Conservation (phyloP, 2,113 vertebrate species). For the Ammodytes dubius region DNA sequence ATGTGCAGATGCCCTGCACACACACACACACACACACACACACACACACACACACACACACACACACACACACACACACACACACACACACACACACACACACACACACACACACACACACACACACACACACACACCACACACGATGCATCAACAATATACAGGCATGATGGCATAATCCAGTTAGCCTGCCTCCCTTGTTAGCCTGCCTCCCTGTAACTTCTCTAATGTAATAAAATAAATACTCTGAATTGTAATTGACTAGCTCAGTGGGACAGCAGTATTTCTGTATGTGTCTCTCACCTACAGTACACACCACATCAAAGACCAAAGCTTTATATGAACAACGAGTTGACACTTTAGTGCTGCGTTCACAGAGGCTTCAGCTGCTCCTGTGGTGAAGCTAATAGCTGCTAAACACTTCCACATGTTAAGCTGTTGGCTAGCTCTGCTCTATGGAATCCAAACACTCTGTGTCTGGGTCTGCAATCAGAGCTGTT, state of each 20-base stretch:
- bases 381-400: background rate
- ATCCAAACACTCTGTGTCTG: too few relatives aligned
- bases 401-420: conserved; percentile 3
- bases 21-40: too few relatives aligned
- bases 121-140: background rate
- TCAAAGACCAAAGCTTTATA: background rate
- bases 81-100: too few relatives aligned
- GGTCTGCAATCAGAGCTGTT: conserved; percentile 7
- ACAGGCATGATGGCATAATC: background rate
- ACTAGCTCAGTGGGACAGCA: background rate
- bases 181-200: background rate
- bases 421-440: background rate
- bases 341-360: background rate
- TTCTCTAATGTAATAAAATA: too few relatives aligned
- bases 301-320: background rate
- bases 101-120: too few relatives aligned
- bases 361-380: background rate
- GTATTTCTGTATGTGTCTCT: background rate
- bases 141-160: background rate
- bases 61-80: too few relatives aligned
- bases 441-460: background rate
- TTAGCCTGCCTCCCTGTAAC: too few relatives aligned
- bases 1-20: too few relatives aligned
- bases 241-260: too few relatives aligned
- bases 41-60: too few relatives aligned